Evolutionary conservation across 2,888 invertebrate species (phyloP).

Genomic region (Eudasyphora cyanicolor): DNA sequence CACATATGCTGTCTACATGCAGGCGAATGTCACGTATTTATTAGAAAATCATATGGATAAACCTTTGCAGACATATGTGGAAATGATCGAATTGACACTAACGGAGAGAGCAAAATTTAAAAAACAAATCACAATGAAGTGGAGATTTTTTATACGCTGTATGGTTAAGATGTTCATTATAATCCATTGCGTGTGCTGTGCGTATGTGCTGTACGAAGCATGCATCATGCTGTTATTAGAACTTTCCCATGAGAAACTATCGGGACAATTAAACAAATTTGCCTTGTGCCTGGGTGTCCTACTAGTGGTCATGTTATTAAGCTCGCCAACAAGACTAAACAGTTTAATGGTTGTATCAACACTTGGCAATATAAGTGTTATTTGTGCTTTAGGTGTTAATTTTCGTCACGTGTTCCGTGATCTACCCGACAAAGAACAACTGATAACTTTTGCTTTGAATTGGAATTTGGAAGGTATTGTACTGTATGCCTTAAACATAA

Average conservation of each 20-base stretch:
- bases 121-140: neutral
- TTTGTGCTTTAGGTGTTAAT: neutral
- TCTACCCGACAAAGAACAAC: neutral
- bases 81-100: neutral
- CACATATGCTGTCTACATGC: neutral
- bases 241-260: neutral
- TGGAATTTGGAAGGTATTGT: neutral
- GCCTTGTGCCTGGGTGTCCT: neutral
- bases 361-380: neutral
- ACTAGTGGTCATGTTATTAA: neutral
- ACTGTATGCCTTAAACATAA: neutral
- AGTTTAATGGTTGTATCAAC: neutral
- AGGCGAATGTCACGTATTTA: neutral
- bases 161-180: neutral
- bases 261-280: neutral
- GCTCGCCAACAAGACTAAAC: neutral
- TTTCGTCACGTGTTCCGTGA: neutral
- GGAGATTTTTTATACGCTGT: neutral
- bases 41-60: neutral
- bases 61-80: neutral
- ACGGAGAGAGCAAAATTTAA: neutral
- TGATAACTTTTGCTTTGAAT: neutral
- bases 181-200: neutral
- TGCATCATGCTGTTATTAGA: neutral
- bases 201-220: neutral